Percentiles rank a stretch among this genome's conserved stretches.
Conservation (phyloP, 2,888 invertebrate genomes). For the Eurytoma adleriae region DNA sequence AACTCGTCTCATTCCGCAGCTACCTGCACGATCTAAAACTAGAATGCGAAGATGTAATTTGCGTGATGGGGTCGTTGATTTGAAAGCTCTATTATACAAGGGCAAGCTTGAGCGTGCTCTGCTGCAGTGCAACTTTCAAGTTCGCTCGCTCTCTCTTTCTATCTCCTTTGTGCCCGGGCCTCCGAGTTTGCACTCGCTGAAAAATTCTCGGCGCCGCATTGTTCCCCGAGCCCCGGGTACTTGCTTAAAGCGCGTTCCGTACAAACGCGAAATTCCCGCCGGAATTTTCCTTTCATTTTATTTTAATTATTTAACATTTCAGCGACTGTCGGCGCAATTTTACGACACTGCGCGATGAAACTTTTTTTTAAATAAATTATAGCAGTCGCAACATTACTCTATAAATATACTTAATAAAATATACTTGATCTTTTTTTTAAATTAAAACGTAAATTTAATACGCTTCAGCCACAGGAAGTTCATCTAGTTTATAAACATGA, state of each 20-base stretch:
- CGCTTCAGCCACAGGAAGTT: too few species aligned
- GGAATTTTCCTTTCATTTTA: too few species aligned
- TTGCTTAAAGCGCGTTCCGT: conserved; percentile 28
- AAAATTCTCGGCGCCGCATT: conserved; percentile 36
- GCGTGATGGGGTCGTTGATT: conserved; percentile 41
- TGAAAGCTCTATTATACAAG: conserved; percentile 51
- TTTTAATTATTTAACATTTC: too few species aligned
- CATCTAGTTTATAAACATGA: too few species aligned
- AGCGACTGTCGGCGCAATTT: too few species aligned
- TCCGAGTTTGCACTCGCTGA: conserved; percentile 26
- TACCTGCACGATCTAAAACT: conserved; percentile 38
- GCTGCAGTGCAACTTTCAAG: conserved; percentile 53
- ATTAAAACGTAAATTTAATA: too few species aligned
- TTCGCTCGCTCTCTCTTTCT: conserved; percentile 45
- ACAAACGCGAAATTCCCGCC: background rate
- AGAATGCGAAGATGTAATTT: conserved; percentile 48
- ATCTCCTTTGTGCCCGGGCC: conserved; percentile 14
- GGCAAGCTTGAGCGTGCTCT: conserved; percentile 52
- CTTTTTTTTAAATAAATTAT: too few species aligned
- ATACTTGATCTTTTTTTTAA: too few species aligned
- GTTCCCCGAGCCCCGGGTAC: conserved; percentile 27
- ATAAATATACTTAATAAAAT: too few species aligned
- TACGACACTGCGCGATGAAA: too few species aligned
- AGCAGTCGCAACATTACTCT: too few species aligned
- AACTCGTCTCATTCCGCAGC: conserved; percentile 23